Base-by-base conservation (phyloP, 2,888 invertebrate genomes). In the Tiphia femorata region DNA sequence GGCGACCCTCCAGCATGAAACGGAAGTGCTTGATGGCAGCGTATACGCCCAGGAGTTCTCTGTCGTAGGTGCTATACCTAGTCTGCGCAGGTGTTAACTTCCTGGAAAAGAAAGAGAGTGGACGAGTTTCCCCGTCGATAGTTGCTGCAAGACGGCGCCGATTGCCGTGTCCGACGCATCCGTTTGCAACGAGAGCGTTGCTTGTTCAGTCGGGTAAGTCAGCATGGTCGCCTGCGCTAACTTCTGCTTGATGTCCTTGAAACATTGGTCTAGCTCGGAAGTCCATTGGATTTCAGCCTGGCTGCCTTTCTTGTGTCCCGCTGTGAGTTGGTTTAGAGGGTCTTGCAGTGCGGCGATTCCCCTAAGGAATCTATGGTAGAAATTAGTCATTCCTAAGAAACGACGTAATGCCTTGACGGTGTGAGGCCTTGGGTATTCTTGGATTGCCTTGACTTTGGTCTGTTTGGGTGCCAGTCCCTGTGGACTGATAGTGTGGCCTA, bases 41-140 rank as follows among this genome's bases (percentile, higher is more conserved):
- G 27, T 58, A 52, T 0, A 58, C 50, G 2, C 55, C 51, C 10
- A 42, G 10, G 1, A 58, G 21, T 52, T 58, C 62, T 21, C 65
- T 17, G 33, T 73, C 63, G 42, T 67, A 70, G 1, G 64, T 56
- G 29, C 67, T 63, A 37, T 72, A 77, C 0, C 52, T 60, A 5
- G 3, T 40, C 33, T 74, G 54, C 0, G 57, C 42, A 3, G 58
- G 48, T 14, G 57, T 40, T 8, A 61, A 40, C 27, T 56, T 58
- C 3, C 35, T 35, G 0, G 61, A 58, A 29, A 52, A 64, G 43
- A 61, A 58, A 0, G 49, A 56, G 0, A 64, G 33, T 1, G 58
- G 61, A 29, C 58, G 29, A 43, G 43, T 52, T 10, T 14, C 27
- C 1, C 30, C 30, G 1, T 44, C 12, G 12, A 23, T 0, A 7